Percentiles rank a stretch among this genome's conserved stretches.
phyloP scores from a whole-genome alignment of 37 sponge, comb jelly and placozoan genomes.

The Ephydatia muelleri region DNA sequence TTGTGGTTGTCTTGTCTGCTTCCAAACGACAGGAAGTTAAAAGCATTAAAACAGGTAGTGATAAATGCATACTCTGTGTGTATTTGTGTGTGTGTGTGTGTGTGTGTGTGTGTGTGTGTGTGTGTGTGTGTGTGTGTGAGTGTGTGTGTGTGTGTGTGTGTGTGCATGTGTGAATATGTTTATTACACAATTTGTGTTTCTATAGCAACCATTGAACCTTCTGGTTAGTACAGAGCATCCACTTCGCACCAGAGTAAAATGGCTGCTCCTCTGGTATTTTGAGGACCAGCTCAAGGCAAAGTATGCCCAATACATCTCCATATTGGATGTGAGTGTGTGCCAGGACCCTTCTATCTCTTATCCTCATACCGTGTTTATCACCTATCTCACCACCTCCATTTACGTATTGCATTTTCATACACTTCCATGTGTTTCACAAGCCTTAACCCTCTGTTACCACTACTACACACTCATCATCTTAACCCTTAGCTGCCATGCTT shows the following conservation, averaged over 20 bases:
- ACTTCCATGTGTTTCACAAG: too few species aligned
- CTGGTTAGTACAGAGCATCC: slow-evolving; percentile 10
- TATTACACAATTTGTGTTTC: neutral
- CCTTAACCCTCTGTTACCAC: too few species aligned
- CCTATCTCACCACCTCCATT: too few species aligned
- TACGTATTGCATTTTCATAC: too few species aligned
- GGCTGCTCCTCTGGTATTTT: slow-evolving; percentile 80
- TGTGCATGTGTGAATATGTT: neutral
- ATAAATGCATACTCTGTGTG: too few species aligned
- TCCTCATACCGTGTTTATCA: neutral
- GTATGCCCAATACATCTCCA: slow-evolving; percentile 60
- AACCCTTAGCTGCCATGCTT: too few species aligned
- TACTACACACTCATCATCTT: too few species aligned
- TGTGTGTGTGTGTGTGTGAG: neutral
- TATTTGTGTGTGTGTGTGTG: neutral
- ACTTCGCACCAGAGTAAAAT: neutral
- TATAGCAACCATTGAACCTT: slow-evolving; percentile 48
- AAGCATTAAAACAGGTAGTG: slow-evolving; percentile 64
- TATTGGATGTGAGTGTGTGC: slow-evolving; percentile 46
- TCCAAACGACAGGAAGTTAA: slow-evolving; percentile 87
- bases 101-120: neutral
- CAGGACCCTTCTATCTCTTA: neutral
- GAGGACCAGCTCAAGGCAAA: slow-evolving; percentile 81
- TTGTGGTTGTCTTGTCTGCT: slow-evolving; percentile 81
- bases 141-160: neutral